Evolutionary conservation across 2,888 invertebrate species (phyloP).

Genomic region (Hypomecis punctinalis): DNA sequence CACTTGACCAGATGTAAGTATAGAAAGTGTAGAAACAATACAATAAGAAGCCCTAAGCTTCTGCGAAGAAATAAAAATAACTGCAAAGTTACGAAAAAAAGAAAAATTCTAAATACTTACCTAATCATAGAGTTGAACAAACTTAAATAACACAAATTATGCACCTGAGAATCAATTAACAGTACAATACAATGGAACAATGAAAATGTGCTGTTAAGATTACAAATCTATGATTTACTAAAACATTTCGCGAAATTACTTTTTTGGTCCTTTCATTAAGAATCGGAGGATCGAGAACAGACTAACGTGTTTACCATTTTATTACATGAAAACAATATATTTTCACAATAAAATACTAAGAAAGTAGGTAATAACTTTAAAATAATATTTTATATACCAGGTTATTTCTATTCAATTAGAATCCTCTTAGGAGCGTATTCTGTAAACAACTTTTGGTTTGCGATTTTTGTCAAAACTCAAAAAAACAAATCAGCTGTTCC

Average conservation of each 20-base stretch:
- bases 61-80: neutral
- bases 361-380: no score
- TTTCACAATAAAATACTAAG: no score
- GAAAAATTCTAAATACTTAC: neutral
- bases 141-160: slow-evolving; percentile 26
- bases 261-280: no score
- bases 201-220: slow-evolving; percentile 5
- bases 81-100: neutral
- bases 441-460: no score
- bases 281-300: neutral
- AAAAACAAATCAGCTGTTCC: no score
- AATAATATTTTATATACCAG: no score
- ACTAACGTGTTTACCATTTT: neutral
- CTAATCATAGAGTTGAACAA: slow-evolving; percentile 32
- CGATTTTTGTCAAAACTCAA: no score
- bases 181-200: slow-evolving; percentile 12
- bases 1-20: no score
- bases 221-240: slow-evolving; percentile 4
- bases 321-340: no score
- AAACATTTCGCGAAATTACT: neutral
- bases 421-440: no score
- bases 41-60: neutral
- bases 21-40: no score
- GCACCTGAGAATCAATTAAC: slow-evolving; percentile 24
- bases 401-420: no score